Conservation (phyloP, 2,113 vertebrate genomes). For the Rattus norvegicus region GRCr8 NC_086035.1:53770501-53771000, state of each 20-base stretch:
- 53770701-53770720: conserved; percentile 1
- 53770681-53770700: neutral
- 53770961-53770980: conserved; percentile 26
- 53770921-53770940: conserved; percentile 17
- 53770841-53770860: neutral
- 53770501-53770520: neutral
- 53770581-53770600: neutral
- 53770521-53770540: neutral
- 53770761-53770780: neutral
- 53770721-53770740: neutral
- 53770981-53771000: conserved; percentile 56
- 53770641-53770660: neutral
- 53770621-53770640: neutral
- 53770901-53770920: neutral
- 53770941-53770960: conserved; percentile 36
- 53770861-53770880: neutral
- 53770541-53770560: neutral
- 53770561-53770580: neutral
- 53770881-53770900: neutral
- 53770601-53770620: neutral
- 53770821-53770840: neutral
- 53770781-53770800: neutral
- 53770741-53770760: neutral
- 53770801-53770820: neutral
- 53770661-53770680: neutral